Conservation (phyloP, 2,797 vertebrate genomes). For the Peromyscus attwateri region DNA sequence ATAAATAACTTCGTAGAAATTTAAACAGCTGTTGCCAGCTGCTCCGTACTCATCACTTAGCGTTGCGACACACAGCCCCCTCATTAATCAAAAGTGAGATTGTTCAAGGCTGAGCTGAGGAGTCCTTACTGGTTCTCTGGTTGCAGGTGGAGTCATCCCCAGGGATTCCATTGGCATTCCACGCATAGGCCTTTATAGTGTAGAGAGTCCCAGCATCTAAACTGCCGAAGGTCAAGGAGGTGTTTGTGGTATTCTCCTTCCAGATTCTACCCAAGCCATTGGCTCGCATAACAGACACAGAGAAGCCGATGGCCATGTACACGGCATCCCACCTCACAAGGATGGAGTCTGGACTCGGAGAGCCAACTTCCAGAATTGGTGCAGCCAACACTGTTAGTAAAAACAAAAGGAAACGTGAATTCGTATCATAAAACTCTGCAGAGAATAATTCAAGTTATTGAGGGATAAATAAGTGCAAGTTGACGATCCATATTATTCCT, state of each 20-base stretch:
- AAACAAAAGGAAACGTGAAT: neutral
- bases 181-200: slow-evolving; percentile 90
- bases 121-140: slow-evolving; percentile 94
- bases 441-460: slow-evolving; percentile 20
- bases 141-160: slow-evolving; percentile 91
- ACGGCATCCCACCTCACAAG: slow-evolving; percentile 90
- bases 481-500: neutral
- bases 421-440: neutral
- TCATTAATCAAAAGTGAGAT: neutral
- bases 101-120: neutral
- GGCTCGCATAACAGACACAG: slow-evolving; percentile 89
- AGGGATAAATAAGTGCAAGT: slow-evolving; percentile 27
- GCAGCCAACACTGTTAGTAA: slow-evolving; percentile 91
- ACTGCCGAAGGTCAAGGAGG: slow-evolving; percentile 87
- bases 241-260: slow-evolving; percentile 90
- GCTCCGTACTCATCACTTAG: slow-evolving; percentile 45
- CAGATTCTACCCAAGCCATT: slow-evolving; percentile 88
- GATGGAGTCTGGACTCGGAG: slow-evolving; percentile 91
- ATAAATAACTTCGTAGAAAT: slow-evolving; percentile 73
- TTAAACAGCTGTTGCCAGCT: slow-evolving; percentile 67
- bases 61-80: neutral
- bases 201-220: slow-evolving; percentile 92
- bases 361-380: slow-evolving; percentile 89
- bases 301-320: slow-evolving; percentile 89
- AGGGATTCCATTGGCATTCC: slow-evolving; percentile 90